Base-by-base conservation (phyloP, 2,888 invertebrate species). In the Eumerus sabulonum region DNA sequence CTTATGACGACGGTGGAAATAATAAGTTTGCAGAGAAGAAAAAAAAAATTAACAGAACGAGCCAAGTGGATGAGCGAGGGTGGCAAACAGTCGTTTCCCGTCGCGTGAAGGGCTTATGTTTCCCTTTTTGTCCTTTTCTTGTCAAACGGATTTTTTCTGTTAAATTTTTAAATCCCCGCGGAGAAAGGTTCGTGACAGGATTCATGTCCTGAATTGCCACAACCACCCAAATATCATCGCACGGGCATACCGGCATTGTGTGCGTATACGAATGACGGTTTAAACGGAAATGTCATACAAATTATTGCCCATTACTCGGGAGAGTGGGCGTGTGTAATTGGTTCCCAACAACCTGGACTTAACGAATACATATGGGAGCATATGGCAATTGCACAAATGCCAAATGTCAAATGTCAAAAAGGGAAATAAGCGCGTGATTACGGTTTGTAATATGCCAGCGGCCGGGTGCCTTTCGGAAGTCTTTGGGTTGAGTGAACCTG, bases 381-480 rank as follows among this genome's bases (percentile, higher is more conserved):
- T 38, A 16, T 4, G 18, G 27, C 7, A 27, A 7, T 27, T 27
- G 27, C 27, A 27, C 27, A 27, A 64, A 73, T 66, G 72, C 67
- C 67, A 60, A 67, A 67, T 67, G 60, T 50, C 60, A 62, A 7
- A n/a, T n/a, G 66, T 44, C 57, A 50, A 59, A 53, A 53, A 35
- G 48, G 42, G 27, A 35, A 54, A 38, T n/a, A 27, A 27, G 27
- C 27, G 3, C 27, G 27, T 40, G 63, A 70, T 64, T 70, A 59
- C 70, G 59, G 66, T 73, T 73, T 56, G 60, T 48, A 50, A 59
- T 47, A 70, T 14, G 14, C 27, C 62, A 54, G 63, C 63, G 63
- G 64, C 70, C 57, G 27, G n/a, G 27, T 27, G 63, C 35, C 47
- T 76, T 54, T 59, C 76, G 76, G 76, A 71, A 64, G 71, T 64